Base-by-base conservation (phyloP, 2,113 vertebrate species). In the Ornithorhynchus anatinus region DNA sequence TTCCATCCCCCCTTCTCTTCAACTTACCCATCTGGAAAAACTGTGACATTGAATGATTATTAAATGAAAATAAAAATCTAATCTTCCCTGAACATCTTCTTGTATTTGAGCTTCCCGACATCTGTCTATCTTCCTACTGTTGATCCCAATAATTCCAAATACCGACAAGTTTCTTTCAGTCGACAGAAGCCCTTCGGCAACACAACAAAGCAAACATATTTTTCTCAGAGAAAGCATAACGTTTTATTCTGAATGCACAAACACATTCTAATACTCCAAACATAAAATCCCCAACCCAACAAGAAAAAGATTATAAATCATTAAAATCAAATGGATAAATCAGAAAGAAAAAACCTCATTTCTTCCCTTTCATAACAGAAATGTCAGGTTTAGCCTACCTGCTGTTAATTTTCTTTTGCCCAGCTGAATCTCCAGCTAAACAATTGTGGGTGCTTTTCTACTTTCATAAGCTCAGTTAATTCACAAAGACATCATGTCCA, bases 101-200 rank as follows among this genome's bases (percentile, higher is more conserved):
- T 67, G 35, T 25, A 74, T 72, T 68, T 58, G 9, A 38, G 84
- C 23, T 38, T 60, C n/a, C 6, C 42, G 42, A 37, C 0, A 33
- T 57, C 72, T 79, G 65, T 52, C 0, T 0, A 58, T 77, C 0
- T 0, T 10, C 54, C 47, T 71, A 32, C 50, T 81, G 80, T 75
- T 65, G 77, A 77, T 62, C 77, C 69, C 52, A 3, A 16, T 79
- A 65, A 77, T 89, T 84, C 73, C 54, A 79, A 58, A 62, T 68
- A 75, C 52, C 20, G 83, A 59, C 85, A 86, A 77, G 81, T 7
- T 77, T 29, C 69, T 77, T 79, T 89, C 83, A 77, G 63, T 84
- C 83, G 73, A 54, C 58, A 68, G 36, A 62, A 47, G 66, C 12
- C 10, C 72, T 75, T 70, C 83, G 75, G 81, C 36, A 32, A 80